Evolutionary conservation across 2,888 invertebrate species (phyloP).

Genomic region (Scrobipalpa costella): DNA sequence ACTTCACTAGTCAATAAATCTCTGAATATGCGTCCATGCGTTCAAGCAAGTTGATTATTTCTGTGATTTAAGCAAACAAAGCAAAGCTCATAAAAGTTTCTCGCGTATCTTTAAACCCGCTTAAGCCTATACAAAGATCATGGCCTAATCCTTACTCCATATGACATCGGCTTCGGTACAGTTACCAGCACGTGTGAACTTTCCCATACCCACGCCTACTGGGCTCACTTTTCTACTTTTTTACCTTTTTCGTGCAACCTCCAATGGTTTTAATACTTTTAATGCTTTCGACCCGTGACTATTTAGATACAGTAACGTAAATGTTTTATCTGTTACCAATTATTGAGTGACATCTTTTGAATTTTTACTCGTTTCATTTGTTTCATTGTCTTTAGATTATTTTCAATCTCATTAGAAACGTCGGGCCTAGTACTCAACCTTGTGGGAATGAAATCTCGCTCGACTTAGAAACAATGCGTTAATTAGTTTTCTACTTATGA

Average conservation of each 20-base stretch:
- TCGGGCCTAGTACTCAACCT: conserved; percentile 1
- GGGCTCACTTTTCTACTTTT: conserved; percentile 61
- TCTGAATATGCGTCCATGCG: too few relatives aligned
- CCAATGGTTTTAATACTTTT: conserved; percentile 44
- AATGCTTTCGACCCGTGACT: conserved; percentile 45
- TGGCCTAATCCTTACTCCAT: conserved; percentile 39
- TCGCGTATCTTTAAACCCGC: conserved; percentile 8
- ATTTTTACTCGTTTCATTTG: neutral
- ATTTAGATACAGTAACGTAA: conserved; percentile 26
- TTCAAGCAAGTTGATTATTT: too few relatives aligned
- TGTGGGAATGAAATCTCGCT: neutral
- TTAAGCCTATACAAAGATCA: conserved; percentile 34
- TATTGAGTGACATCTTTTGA: conserved; percentile 10
- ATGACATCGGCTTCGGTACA: conserved; percentile 57
- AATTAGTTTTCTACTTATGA: neutral
- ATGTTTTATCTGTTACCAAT: conserved; percentile 18
- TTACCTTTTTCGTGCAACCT: conserved; percentile 45
- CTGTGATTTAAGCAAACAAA: too few relatives aligned
- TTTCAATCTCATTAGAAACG: neutral
- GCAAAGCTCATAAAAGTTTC: neutral
- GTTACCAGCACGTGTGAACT: conserved; percentile 76
- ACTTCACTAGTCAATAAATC: too few relatives aligned
- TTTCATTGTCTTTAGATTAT: neutral
- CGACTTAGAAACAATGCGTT: neutral
- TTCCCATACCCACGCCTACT: conserved; percentile 78